phyloP scores from a whole-genome alignment of 2,888 invertebrate genomes.

The Acanthococcus lagerstroemiae region DNA sequence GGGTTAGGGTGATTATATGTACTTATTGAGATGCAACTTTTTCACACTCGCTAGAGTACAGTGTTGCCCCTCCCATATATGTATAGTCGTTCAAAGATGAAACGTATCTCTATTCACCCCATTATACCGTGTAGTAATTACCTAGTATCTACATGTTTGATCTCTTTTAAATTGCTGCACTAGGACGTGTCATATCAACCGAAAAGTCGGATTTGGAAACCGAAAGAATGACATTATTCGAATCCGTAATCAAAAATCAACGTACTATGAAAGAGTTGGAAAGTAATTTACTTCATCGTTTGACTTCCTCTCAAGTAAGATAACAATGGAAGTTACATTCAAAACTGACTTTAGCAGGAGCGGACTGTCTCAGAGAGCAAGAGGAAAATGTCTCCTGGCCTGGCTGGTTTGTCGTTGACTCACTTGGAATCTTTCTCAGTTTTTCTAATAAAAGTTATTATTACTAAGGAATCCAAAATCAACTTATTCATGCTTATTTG shows the following conservation, averaged over 20 bases:
- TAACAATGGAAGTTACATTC: neutral
- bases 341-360: too few relatives aligned
- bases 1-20: neutral
- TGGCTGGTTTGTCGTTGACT: too few relatives aligned
- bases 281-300: slow-evolving; percentile 77
- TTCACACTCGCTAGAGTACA: too few relatives aligned
- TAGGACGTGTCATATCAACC: slow-evolving; percentile 79
- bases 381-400: too few relatives aligned
- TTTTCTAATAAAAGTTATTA: too few relatives aligned
- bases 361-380: too few relatives aligned
- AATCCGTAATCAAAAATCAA: slow-evolving; percentile 94
- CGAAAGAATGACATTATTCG: slow-evolving; percentile 82
- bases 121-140: neutral
- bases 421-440: too few relatives aligned
- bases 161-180: slow-evolving; percentile 31
- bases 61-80: too few relatives aligned
- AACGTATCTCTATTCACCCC: neutral
- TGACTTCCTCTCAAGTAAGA: slow-evolving; percentile 72
- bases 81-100: too few relatives aligned
- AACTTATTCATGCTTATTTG: too few relatives aligned
- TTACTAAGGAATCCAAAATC: too few relatives aligned
- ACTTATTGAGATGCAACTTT: neutral
- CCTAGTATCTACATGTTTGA: neutral
- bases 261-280: slow-evolving; percentile 91
- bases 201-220: slow-evolving; percentile 93